Percentiles rank a stretch among this genome's conserved stretches.
Conservation (phyloP, 2,113 vertebrate genomes). For the Ammodytes dubius region DNA sequence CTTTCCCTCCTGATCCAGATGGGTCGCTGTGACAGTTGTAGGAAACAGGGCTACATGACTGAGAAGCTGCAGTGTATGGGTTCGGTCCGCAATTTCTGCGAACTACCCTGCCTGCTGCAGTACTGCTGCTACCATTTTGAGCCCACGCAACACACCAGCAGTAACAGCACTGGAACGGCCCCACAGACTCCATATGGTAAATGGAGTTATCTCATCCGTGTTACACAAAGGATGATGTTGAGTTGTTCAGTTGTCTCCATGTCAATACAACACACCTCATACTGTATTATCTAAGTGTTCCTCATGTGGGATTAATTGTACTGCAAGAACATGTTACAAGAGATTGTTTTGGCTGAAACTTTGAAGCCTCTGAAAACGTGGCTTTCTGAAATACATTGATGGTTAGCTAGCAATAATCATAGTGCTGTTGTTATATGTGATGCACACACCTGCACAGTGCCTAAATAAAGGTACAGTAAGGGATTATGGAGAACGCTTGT, state of each 20-base stretch:
- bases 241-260: neutral
- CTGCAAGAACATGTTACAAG: neutral
- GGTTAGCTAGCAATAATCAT: neutral
- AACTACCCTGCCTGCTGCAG: slow-evolving; percentile 91
- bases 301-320: neutral
- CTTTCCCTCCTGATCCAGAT: slow-evolving; percentile 82
- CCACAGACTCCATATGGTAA: slow-evolving; percentile 64
- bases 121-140: slow-evolving; percentile 87
- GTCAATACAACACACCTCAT: neutral
- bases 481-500: too few species aligned
- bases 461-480: too few species aligned
- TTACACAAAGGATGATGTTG: neutral
- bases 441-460: too few species aligned
- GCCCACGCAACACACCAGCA: slow-evolving; percentile 81
- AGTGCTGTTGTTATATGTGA: neutral
- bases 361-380: neutral
- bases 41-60: slow-evolving; percentile 93
- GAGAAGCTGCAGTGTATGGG: slow-evolving; percentile 95
- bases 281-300: neutral
- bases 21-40: slow-evolving; percentile 94
- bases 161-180: slow-evolving; percentile 64
- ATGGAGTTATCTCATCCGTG: neutral
- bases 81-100: slow-evolving; percentile 95
- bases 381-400: neutral
- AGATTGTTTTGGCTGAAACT: neutral